These are phyloP conservation scores for Pentamera pediparva DNA, from an alignment of 53 echinoderm and acorn worm species.

Conservation along the genomic window DNA sequence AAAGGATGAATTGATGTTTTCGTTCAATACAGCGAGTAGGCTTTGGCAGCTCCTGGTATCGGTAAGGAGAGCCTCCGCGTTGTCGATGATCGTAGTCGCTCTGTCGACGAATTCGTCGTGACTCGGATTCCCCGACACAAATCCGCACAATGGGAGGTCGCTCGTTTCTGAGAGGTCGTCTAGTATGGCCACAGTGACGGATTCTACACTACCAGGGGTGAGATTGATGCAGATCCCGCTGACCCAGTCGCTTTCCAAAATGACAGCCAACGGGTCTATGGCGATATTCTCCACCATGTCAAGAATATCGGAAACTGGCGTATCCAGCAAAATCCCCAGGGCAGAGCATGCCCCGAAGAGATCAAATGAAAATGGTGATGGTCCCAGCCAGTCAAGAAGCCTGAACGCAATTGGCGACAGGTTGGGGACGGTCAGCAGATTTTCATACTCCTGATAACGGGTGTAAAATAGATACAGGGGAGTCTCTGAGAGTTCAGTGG, in stretches of 20 bases:
- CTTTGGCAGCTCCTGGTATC: background rate
- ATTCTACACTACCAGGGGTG: background rate
- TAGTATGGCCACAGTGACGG: background rate
- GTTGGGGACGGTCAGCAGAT: background rate
- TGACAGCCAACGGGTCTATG: background rate
- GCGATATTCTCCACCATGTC: background rate
- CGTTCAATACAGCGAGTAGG: background rate
- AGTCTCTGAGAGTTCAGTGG: background rate
- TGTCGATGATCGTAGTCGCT: background rate
- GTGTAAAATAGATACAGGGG: background rate
- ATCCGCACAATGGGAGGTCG: background rate
- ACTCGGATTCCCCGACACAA: background rate
- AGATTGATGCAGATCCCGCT: background rate
- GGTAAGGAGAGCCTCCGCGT: background rate
- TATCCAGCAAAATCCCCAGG: background rate
- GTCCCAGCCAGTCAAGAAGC: constrained; percentile 2
- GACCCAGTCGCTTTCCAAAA: background rate
- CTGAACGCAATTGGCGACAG: background rate
- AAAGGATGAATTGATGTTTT: too few relatives aligned
- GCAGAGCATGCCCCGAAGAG: constrained; percentile 5
- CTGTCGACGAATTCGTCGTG: background rate
- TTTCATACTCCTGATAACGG: background rate
- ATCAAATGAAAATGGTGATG: constrained; percentile 10
- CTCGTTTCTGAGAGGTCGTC: background rate
- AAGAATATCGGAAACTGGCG: background rate